These are phyloP conservation scores for Dynastes maya DNA, from an alignment of 2,888 invertebrate genomes.

Conservation along the genomic window DNA sequence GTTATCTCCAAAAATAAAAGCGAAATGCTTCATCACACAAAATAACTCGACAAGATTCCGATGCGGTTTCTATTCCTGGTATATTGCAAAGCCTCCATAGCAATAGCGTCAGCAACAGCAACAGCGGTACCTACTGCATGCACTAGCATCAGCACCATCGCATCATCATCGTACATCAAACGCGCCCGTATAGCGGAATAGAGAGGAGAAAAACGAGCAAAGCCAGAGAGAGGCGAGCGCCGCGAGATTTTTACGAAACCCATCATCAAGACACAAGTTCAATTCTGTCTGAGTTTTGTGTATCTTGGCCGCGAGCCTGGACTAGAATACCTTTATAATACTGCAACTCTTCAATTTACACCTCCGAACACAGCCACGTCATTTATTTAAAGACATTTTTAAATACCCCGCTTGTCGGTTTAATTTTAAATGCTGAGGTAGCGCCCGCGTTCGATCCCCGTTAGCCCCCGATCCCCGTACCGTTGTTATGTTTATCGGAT, in stretches of 20 bases:
- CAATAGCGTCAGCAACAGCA: no score
- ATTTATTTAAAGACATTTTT: constrained; percentile 57
- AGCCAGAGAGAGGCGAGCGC: not conserved
- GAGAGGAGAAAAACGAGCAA: constrained; percentile 22
- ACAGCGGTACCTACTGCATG: no score
- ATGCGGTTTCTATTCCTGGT: constrained; percentile 7
- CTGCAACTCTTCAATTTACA: constrained; percentile 61
- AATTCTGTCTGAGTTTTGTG: constrained; percentile 57
- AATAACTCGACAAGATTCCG: not conserved
- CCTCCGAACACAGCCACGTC: constrained; percentile 56
- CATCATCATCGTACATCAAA: constrained; percentile 34
- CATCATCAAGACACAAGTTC: constrained; percentile 53
- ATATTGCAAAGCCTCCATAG: not conserved
- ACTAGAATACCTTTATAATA: constrained; percentile 60
- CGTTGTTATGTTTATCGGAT: constrained; percentile 2
- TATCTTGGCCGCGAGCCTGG: constrained; percentile 58
- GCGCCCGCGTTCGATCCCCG: not conserved
- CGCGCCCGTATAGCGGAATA: constrained; percentile 4
- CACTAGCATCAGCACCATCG: not conserved
- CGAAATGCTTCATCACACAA: not conserved
- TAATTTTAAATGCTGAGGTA: constrained; percentile 40
- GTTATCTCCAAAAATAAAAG: not conserved
- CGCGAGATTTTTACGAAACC: constrained; percentile 40
- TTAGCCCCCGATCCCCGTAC: not conserved
- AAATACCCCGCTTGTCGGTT: constrained; percentile 47